phyloP scores from a whole-genome alignment of 2,888 invertebrate species.

The Xylota sylvarum region DNA sequence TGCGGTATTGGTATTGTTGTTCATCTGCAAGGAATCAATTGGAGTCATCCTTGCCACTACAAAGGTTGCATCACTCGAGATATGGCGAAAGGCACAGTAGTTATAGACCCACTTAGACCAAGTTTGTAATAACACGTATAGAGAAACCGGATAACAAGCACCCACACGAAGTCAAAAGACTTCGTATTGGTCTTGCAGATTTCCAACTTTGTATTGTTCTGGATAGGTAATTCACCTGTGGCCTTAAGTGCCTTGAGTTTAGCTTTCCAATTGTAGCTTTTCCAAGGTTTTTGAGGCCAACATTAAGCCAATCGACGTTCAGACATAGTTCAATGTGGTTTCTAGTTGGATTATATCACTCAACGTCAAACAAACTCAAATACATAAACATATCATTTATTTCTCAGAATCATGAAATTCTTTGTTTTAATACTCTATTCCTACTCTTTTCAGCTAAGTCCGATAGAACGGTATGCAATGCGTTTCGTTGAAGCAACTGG shows the following conservation, averaged over 20 bases:
- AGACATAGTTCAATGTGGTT: conserved; percentile 67
- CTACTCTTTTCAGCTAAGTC: conserved; percentile 89
- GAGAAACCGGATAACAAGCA: too few relatives aligned
- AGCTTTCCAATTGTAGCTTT: conserved; percentile 43
- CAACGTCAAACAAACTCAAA: conserved; percentile 74
- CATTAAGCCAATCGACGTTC: conserved; percentile 54
- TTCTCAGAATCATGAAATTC: too few relatives aligned
- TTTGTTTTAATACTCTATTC: not conserved
- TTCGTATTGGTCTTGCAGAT: too few relatives aligned
- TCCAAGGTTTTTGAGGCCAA: conserved; percentile 45
- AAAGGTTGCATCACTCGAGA: too few relatives aligned
- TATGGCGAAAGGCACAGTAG: too few relatives aligned
- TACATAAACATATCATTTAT: not conserved
- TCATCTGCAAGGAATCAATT: too few relatives aligned
- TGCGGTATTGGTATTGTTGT: too few relatives aligned
- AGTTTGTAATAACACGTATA: too few relatives aligned
- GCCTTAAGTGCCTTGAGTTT: conserved; percentile 31
- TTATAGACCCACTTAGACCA: too few relatives aligned
- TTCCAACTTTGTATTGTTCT: too few relatives aligned
- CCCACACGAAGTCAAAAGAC: too few relatives aligned
- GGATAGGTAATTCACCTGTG: not conserved
- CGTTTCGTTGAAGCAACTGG: conserved; percentile 94
- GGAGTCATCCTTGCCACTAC: too few relatives aligned
- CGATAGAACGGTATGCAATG: conserved; percentile 98
- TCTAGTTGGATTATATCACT: conserved; percentile 79